Conservation (phyloP, 1,140 invertebrate genomes). For the Meloidogyne floridensis region DNA sequence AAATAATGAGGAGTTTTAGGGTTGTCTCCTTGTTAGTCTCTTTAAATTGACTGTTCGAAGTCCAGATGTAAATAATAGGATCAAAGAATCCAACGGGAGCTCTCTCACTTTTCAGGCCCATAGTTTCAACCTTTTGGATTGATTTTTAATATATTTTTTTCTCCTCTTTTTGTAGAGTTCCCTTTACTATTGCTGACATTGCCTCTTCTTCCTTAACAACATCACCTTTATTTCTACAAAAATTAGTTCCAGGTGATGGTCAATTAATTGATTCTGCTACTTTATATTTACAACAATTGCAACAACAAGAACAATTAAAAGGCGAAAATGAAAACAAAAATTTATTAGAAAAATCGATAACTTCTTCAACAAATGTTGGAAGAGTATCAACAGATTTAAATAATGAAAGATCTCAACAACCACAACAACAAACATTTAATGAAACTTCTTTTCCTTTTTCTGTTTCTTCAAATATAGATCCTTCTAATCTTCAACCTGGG, state of each 20-base stretch:
- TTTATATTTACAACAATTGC: slow-evolving; percentile 3
- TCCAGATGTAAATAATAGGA: too few species aligned
- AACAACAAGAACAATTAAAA: neutral
- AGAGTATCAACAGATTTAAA: neutral
- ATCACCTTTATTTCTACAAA: neutral
- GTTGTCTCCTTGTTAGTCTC: too few species aligned
- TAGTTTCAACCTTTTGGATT: too few species aligned
- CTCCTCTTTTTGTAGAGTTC: neutral
- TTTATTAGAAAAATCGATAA: neutral
- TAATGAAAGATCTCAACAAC: neutral
- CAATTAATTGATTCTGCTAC: neutral
- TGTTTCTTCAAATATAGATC: neutral
- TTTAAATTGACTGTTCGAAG: too few species aligned
- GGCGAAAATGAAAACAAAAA: neutral
- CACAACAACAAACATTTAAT: neutral
- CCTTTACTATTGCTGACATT: neutral
- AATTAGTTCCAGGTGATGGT: neutral
- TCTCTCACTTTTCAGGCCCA: too few species aligned
- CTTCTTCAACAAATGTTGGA: neutral
- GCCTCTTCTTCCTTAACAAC: neutral
- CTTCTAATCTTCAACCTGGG: neutral
- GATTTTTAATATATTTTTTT: too few species aligned
- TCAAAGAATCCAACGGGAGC: too few species aligned
- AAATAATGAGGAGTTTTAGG: too few species aligned
- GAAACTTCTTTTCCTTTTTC: neutral